A percentile compares a stretch with the other conserved stretches of the same genome.
phyloP scores from a whole-genome alignment of 1,140 invertebrate genomes.

The Drosophila repletoides region DNA sequence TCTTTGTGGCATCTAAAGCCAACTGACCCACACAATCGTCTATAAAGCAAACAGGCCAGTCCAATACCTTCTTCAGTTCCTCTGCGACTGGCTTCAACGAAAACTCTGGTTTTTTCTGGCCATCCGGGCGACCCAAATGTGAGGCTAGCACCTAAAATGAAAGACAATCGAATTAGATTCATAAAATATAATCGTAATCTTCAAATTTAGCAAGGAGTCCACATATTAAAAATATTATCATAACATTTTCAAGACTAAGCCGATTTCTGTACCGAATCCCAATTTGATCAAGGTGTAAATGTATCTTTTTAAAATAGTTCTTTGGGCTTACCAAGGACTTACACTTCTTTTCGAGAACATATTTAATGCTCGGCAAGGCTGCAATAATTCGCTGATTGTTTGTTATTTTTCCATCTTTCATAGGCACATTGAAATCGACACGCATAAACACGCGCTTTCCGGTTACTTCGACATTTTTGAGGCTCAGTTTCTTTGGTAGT shows the following conservation, averaged over 20 bases:
- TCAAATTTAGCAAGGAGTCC: no score
- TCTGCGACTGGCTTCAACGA: conserved; percentile 95
- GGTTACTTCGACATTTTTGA: conserved; percentile 89
- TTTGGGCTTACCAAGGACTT: conserved; percentile 92
- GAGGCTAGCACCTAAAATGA: conserved; percentile 91
- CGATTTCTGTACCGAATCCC: no score
- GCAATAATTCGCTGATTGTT: conserved; percentile 98
- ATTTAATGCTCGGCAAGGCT: conserved; percentile 95
- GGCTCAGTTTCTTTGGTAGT: conserved; percentile 88
- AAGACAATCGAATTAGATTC: background rate
- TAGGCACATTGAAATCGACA: conserved; percentile 99
- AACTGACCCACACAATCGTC: conserved; percentile 96
- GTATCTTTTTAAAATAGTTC: no score
- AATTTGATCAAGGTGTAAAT: no score
- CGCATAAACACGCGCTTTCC: conserved; percentile 92
- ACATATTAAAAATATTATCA: no score
- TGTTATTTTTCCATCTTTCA: conserved; percentile 97
- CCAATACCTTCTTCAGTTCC: conserved; percentile 93
- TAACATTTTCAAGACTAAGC: no score
- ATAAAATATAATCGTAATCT: background rate
- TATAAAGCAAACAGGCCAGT: conserved; percentile 93
- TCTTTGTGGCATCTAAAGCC: conserved; percentile 93
- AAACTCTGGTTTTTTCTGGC: conserved; percentile 91
- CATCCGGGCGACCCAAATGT: conserved; percentile 98
- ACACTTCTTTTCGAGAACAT: conserved; percentile 95